Evolutionary conservation across 2,113 vertebrate genomes (phyloP).

Genomic region (Penelope pileata): DNA sequence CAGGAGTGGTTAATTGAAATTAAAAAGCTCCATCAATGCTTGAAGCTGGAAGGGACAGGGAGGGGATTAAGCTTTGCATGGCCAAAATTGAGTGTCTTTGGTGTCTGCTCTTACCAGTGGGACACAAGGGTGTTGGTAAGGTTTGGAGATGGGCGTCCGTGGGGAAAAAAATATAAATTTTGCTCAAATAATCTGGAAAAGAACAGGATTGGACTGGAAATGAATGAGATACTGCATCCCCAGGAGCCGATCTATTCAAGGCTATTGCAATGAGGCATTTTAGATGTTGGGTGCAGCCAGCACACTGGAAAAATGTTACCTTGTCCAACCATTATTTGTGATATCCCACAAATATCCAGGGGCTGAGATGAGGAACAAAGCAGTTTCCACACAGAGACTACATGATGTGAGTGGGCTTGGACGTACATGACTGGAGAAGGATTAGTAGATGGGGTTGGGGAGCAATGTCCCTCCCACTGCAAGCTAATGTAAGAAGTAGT

Average conservation of each 20-base stretch:
- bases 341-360: neutral
- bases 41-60: neutral
- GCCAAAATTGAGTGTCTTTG: fast-evolving
- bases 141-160: neutral
- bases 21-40: neutral
- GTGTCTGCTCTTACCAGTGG: neutral
- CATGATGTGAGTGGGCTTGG: neutral
- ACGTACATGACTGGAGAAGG: neutral
- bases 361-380: neutral
- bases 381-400: neutral
- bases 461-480: no score
- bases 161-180: neutral
- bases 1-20: neutral
- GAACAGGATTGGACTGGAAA: neutral
- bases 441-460: no score
- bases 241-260: neutral
- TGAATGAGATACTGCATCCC: neutral
- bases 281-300: neutral
- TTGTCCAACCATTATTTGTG: neutral
- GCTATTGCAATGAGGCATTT: fast-evolving
- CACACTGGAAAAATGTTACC: neutral
- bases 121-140: neutral
- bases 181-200: neutral
- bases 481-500: no score
- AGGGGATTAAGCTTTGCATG: neutral